These are phyloP conservation scores for Parapristionchus giblindavisi DNA, from an alignment of 2,888 invertebrate species.

Conservation along the genomic window DNA sequence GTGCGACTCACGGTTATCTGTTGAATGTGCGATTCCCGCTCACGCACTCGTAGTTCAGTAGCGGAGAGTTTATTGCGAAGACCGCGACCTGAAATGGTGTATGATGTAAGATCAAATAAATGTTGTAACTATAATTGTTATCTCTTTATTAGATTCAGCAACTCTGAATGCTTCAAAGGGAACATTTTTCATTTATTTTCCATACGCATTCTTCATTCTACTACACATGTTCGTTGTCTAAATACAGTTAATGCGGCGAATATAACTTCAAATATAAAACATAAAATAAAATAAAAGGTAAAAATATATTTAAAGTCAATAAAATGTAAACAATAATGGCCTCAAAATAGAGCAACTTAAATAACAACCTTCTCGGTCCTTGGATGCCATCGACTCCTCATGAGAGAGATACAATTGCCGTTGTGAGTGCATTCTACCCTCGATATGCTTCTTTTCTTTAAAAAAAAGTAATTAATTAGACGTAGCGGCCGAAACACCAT, in stretches of 20 bases:
- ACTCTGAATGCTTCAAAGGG: no score
- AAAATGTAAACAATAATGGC: not conserved
- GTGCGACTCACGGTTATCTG: slow-evolving; percentile 44
- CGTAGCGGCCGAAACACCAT: no score
- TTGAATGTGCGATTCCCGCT: slow-evolving; percentile 51
- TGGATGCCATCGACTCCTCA: slow-evolving; percentile 48
- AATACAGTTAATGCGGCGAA: no score
- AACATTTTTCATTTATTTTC: no score
- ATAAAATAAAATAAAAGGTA: no score
- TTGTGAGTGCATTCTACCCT: slow-evolving; percentile 49
- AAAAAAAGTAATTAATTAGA: no score
- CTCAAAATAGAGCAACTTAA: not conserved
- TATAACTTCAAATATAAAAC: no score
- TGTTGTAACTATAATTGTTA: no score
- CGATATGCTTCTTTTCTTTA: slow-evolving; percentile 47
- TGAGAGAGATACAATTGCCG: slow-evolving; percentile 55
- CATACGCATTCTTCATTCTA: no score
- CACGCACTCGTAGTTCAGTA: slow-evolving; percentile 52
- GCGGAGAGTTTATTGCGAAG: slow-evolving; percentile 42
- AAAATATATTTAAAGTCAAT: not conserved
- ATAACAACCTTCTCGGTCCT: slow-evolving; percentile 30
- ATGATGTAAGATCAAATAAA: no score
- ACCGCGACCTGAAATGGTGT: slow-evolving; percentile 20
- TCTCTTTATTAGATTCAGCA: no score
- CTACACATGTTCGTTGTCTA: no score